Conservation (phyloP, 35 echinoderm and acorn worm genomes). For the Apostichopus californicus region DNA sequence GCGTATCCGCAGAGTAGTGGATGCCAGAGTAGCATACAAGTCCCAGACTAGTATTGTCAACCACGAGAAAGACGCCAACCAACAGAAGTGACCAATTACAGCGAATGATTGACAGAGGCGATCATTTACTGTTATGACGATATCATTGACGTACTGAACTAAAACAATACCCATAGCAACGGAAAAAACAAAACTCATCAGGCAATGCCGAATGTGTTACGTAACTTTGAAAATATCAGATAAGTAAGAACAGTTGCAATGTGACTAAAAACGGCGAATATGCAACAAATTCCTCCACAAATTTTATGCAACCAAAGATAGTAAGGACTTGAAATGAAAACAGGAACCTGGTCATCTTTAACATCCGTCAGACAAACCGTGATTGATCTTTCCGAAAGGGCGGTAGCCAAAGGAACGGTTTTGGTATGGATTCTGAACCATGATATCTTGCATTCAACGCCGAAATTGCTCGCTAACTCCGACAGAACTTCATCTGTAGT, state of each 20-base stretch:
- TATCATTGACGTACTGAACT: neutral
- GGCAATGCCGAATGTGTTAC: neutral
- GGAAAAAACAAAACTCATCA: too few species aligned
- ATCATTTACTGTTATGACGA: neutral
- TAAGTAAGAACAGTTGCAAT: neutral
- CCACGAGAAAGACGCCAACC: neutral
- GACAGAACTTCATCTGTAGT: neutral
- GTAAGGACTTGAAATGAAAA: neutral
- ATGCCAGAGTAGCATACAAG: neutral
- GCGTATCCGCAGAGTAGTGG: neutral
- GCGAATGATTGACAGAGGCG: neutral
- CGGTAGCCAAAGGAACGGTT: neutral
- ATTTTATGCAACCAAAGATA: neutral
- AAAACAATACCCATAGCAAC: neutral
- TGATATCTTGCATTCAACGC: neutral
- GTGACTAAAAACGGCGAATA: neutral
- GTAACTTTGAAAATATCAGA: neutral
- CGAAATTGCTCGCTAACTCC: neutral
- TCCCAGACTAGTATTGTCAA: neutral
- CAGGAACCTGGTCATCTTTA: neutral
- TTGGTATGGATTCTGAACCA: neutral
- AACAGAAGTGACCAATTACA: neutral
- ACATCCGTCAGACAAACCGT: neutral
- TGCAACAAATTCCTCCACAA: neutral
- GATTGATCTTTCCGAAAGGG: neutral